A percentile compares a stretch with the other conserved stretches of the same genome.
These are phyloP conservation scores for Polyergus mexicanus DNA, from an alignment of 1,140 invertebrate species.

Conservation along the genomic window DNA sequence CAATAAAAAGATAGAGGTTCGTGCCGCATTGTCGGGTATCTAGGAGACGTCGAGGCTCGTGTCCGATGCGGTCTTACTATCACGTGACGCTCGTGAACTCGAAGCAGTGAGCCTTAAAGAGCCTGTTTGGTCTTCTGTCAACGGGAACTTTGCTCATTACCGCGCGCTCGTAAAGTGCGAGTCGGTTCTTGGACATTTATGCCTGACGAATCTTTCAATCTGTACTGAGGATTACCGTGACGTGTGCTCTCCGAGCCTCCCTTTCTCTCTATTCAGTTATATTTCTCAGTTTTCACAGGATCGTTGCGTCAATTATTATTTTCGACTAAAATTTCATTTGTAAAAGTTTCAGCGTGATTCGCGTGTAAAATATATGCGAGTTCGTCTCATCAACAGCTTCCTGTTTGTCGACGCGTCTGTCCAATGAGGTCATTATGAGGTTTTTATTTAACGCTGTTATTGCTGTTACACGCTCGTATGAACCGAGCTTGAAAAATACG, in stretches of 20 bases:
- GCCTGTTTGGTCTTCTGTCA: neutral
- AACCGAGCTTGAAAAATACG: neutral
- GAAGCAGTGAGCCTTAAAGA: conserved; percentile 5
- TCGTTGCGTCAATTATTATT: neutral
- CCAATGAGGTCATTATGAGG: neutral
- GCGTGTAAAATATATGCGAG: neutral
- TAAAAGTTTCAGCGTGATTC: neutral
- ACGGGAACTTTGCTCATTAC: conserved; percentile 16
- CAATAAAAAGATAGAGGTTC: conserved; percentile 62
- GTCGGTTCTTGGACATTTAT: neutral
- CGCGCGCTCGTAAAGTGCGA: conserved; percentile 15
- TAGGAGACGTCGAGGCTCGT: neutral
- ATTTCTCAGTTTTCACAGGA: neutral
- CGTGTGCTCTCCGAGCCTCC: neutral
- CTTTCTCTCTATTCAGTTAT: neutral
- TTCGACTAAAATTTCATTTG: neutral
- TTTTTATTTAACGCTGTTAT: conserved; percentile 24
- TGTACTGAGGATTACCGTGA: neutral
- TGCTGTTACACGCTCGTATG: neutral
- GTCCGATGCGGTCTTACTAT: neutral
- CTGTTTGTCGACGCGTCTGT: neutral
- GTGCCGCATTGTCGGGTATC: conserved; percentile 56
- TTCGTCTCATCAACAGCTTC: neutral
- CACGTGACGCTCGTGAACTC: conserved; percentile 20
- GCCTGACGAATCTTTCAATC: neutral